Evolutionary conservation across 2,797 vertebrate genomes (phyloP).

Genomic region (Gymnocypris eckloni): DNA sequence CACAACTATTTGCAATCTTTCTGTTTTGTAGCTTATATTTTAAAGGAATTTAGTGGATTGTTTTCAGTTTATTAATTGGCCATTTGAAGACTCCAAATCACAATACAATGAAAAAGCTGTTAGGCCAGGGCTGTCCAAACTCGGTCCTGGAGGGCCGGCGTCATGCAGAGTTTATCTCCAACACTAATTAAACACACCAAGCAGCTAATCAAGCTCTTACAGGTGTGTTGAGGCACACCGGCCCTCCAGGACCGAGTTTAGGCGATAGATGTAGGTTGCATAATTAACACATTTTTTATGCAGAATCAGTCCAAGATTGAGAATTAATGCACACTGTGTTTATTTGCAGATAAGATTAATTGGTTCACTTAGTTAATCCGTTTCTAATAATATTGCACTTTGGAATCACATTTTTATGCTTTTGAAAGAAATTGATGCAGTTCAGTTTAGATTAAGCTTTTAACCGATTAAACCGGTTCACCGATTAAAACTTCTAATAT

Average conservation of each 20-base stretch:
- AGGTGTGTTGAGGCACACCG: too few species aligned
- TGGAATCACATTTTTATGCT: not conserved
- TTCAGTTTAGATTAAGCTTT: too few species aligned
- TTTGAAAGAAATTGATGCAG: not conserved
- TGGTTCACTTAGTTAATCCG: not conserved
- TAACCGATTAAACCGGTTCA: too few species aligned
- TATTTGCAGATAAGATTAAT: not conserved
- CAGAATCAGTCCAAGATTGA: not conserved
- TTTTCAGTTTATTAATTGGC: not conserved
- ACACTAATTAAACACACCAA: too few species aligned
- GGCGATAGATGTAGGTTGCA: not conserved
- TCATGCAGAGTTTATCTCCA: too few species aligned
- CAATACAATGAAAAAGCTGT: not conserved
- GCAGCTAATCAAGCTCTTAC: too few species aligned
- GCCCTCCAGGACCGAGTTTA: too few species aligned
- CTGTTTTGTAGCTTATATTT: not conserved
- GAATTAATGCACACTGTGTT: not conserved
- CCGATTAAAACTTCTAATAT: too few species aligned
- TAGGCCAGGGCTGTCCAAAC: not conserved
- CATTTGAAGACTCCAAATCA: not conserved
- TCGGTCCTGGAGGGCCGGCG: too few species aligned
- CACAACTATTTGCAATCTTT: not conserved
- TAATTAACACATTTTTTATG: not conserved
- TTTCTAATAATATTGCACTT: not conserved
- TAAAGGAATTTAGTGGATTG: not conserved